These are phyloP conservation scores for Sebastes kiyomatsui DNA, from an alignment of 2,797 vertebrate species.

Conservation along the genomic window DNA sequence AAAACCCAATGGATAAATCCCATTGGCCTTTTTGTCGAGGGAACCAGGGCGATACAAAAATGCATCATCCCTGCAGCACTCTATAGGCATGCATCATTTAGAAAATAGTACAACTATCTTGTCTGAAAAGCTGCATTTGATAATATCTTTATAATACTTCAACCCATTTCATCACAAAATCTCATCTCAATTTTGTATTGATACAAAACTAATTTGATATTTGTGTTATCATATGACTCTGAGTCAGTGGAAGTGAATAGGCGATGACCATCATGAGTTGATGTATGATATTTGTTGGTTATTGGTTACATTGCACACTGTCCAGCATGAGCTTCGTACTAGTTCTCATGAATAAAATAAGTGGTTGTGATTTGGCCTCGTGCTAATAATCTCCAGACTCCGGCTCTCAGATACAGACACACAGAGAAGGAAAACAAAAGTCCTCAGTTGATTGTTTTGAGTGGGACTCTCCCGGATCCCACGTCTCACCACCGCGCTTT, in stretches of 20 bases:
- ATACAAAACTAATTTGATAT: background rate
- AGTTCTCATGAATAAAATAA: background rate
- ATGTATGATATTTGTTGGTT: background rate
- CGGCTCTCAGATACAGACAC: background rate
- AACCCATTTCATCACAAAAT: background rate
- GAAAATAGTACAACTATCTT: background rate
- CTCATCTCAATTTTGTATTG: background rate
- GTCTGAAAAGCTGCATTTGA: background rate
- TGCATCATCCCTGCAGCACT: too few relatives aligned
- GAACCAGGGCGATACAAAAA: too few relatives aligned
- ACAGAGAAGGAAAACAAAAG: conserved; percentile 49
- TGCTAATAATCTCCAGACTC: conserved; percentile 36
- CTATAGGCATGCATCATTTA: background rate
- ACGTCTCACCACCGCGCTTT: conserved; percentile 24
- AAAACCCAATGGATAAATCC: too few relatives aligned
- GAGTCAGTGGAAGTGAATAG: background rate
- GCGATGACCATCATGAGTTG: background rate
- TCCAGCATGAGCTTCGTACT: background rate
- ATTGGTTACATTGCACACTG: background rate
- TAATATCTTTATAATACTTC: background rate
- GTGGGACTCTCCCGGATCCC: conserved; percentile 32
- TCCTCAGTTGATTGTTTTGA: conserved; percentile 61
- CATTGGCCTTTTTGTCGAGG: too few relatives aligned
- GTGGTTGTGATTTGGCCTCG: conserved; percentile 13
- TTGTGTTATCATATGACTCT: background rate